Base-by-base conservation (phyloP, 2,888 invertebrate genomes). In the Hemithea aestivaria region DNA sequence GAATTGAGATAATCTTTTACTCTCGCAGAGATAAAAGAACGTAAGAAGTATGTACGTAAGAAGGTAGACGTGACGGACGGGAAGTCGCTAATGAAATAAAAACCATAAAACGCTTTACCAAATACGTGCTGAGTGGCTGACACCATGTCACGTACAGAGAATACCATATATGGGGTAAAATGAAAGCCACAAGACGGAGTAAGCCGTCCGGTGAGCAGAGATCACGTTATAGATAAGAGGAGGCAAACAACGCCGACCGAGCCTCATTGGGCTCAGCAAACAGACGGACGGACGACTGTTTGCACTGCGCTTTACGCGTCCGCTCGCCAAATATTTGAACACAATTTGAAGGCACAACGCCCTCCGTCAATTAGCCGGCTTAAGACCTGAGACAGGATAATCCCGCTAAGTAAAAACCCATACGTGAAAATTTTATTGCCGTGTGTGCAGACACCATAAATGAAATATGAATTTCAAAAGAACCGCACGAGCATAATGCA, bases 281-380 rank as follows among this genome's bases (percentile, higher is more conserved):
- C 72, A 81, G 49, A 57, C 69, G 60, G 59, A 46, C 60, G 60
- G 53, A 54, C 59, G 51, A 46, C 37, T 80, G 75, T 84, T 81
- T 84, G 68, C 69, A 46, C 53, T 62, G 66, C 66, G 77, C 77
- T 75, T 66, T 68, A 71, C 69, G 66, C 55, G 67, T 62, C 66
- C 72, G 56, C 60, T 54, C 28, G 39, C 62, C 68, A 52, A 85
- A 85, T 82, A 82, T 84, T 85, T 79, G 67, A 73, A 58, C 71
- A 75, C 76, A 83, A 85, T 84, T 84, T 82, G 74, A 79, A 77
- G 80, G 80, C 67, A 79, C 75, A 66, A 75, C 76, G 74, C 74
- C 67, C 66, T 55, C 49, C 60, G 59, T 69, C 75, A 79, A 78
- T 78, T 79, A 78, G 67, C 57, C 51, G 50, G 41, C 45, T 48